Conservation (phyloP, 1,140 invertebrate species). For the Dreissena rostriformis region DNA sequence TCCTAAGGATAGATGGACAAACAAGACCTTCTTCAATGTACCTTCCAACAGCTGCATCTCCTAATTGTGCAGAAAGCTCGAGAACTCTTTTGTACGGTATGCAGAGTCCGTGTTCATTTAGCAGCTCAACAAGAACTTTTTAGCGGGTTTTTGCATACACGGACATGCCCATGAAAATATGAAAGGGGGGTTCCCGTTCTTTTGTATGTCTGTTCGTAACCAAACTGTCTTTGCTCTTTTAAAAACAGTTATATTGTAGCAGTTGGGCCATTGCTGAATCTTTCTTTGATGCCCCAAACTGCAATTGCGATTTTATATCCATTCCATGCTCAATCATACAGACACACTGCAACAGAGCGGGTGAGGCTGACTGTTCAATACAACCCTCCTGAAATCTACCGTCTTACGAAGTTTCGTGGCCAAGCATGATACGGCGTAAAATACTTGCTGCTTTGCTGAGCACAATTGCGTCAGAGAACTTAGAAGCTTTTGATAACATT, state of each 20-base stretch:
- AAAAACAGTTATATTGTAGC: conserved; percentile 57
- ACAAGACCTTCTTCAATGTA: conserved; percentile 47
- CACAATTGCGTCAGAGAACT: conserved; percentile 46
- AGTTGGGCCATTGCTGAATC: conserved; percentile 54
- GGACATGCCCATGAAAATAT: conserved; percentile 60
- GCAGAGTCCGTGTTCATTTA: conserved; percentile 51
- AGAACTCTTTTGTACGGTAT: conserved; percentile 60
- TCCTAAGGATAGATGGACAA: conserved; percentile 47
- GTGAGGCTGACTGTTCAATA: conserved; percentile 47
- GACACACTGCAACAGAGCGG: conserved; percentile 59
- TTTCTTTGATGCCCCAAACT: conserved; percentile 35
- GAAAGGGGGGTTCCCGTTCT: conserved; percentile 58
- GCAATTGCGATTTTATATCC: conserved; percentile 16
- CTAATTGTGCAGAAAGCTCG: conserved; percentile 47
- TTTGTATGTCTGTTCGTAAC: conserved; percentile 45
- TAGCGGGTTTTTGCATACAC: conserved; percentile 59
- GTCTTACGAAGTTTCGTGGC: conserved; percentile 19
- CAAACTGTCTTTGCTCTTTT: conserved; percentile 1
- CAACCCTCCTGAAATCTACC: conserved; percentile 34
- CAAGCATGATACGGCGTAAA: conserved; percentile 47
- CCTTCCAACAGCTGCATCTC: conserved; percentile 19
- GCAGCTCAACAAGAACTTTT: conserved; percentile 52
- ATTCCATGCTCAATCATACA: conserved; percentile 49
- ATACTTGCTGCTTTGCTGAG: conserved; percentile 55
- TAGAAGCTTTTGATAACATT: conserved; percentile 19